Percentiles rank a stretch among this genome's conserved stretches.
Conservation (phyloP, 1,140 invertebrate genomes). For the Dendroctonus ponderosae region DNA sequence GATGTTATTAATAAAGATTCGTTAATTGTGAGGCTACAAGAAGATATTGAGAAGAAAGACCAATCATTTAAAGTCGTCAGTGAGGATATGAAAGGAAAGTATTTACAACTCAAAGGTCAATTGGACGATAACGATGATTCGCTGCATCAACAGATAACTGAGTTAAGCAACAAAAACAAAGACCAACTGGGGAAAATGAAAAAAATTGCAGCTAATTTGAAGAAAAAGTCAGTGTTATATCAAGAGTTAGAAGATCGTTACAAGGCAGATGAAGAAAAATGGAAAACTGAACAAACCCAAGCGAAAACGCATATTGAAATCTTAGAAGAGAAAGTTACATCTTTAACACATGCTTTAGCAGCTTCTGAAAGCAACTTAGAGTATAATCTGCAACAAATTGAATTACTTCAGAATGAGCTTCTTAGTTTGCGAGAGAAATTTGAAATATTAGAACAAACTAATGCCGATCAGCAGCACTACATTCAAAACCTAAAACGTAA, state of each 20-base stretch:
- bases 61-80: slow-evolving; percentile 57
- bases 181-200: slow-evolving; percentile 72
- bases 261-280: slow-evolving; percentile 45
- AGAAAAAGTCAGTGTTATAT: slow-evolving; percentile 65
- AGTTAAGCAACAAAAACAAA: slow-evolving; percentile 51
- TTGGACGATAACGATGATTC: slow-evolving; percentile 42
- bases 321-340: slow-evolving; percentile 45
- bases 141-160: slow-evolving; percentile 51
- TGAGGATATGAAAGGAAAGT: slow-evolving; percentile 50
- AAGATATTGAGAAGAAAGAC: slow-evolving; percentile 56
- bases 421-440: slow-evolving; percentile 22
- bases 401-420: slow-evolving; percentile 24
- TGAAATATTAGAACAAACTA: slow-evolving; percentile 27
- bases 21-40: slow-evolving; percentile 50
- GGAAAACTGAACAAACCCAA: slow-evolving; percentile 42
- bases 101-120: slow-evolving; percentile 50
- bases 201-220: slow-evolving; percentile 70
- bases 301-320: slow-evolving; percentile 50
- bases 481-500: slow-evolving; percentile 35
- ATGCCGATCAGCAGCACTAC: slow-evolving; percentile 34
- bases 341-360: slow-evolving; percentile 43
- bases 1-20: slow-evolving; percentile 43
- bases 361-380: slow-evolving; percentile 42
- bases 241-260: slow-evolving; percentile 63
- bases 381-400: slow-evolving; percentile 39